Evolutionary conservation across 23 tunicate genomes (phyloP), one percentile per base, ranked within the genome.

Genomic region (Phallusia fumigata): DNA sequence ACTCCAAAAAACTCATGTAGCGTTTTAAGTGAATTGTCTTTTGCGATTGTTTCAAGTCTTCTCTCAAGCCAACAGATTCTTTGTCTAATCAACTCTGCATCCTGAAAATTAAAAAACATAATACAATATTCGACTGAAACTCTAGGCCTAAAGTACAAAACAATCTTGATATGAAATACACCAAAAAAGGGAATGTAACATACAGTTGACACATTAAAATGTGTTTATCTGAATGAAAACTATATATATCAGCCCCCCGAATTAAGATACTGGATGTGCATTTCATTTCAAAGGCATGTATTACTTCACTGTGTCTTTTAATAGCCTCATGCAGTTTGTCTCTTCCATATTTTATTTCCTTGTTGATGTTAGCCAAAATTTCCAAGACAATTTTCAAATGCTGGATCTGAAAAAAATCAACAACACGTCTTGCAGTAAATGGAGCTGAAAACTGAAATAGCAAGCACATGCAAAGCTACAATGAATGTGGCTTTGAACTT

Each of bases 1-100:
- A 89, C 93, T 76, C 85, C 33, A 65, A 90, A 85, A 19, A 74
- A 74, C 18, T 81, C 65, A 18, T 22, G 32, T 11, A 90, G 35
- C 21, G 65, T 81, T 32, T 81, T 49, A 6, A 31, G 30, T n/a
- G 86, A 47, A 65, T 90, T 90, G 22, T 32, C 64, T 18, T 40
- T 34, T 12, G 85, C 95, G 32, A 90, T 76, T 32, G 50, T 81
- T 33, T 84, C 86, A 19, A 90, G 81, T 21, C 89, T 36, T 32
- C 77, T 81, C 64, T 90, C 95, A 31, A 90, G 83, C 95, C 95
- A 90, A 19, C 36, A 32, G 18, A 90, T 80, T 47, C 95, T 49
- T 33, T 90, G 86, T 64, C 83, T 76, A 51, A 82, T 31, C 35
- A 83, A 49, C 74, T 84, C 86, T 32, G 86, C 83, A 64, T 69